Evolutionary conservation across 2,797 vertebrate species (phyloP), one percentile per base, ranked within the genome.

Genomic region (Ispidina lecontei): DNA sequence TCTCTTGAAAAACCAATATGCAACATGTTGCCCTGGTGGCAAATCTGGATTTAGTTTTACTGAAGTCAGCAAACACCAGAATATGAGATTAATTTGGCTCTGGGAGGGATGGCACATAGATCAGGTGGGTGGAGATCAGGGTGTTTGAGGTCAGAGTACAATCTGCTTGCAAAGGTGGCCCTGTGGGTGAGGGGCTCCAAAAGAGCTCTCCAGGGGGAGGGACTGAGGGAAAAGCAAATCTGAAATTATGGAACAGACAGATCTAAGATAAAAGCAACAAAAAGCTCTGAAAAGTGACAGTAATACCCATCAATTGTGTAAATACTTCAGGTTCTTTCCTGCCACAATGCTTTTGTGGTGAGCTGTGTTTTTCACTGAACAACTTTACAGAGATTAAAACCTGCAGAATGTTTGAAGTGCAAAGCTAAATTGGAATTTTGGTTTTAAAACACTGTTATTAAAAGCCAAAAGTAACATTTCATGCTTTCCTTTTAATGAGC

Each of bases 351-450:
- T 6, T 72, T 54, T 9, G 3, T 14, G 4, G 22, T n/a, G 23
- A 80, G 29, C 16, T 22, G 35, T 19, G n/a, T n/a, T n/a, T n/a
- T 29, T 74, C 23, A 25, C 2, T 47, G 37, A 71, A 56, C 26
- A 89, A 15, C n/a, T 56, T 73, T 16, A 41, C 19, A 43, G 10
- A 68, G 21, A 58, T 87, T 71, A 71, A 91, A 87, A 83, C 9
- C 17, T 4, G 8, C 18, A 54, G 59, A 60, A 49, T 1, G 3
- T 25, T 74, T 65, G 26, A 62, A 43, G 25, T 49, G 14, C 12
- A 56, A 67, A 87, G 37, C 49, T 89, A 67, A 89, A 90, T 72
- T 58, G 35, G 23, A 89, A 80, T 77, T 92, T 84, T 77, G 29
- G 3, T 54, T 74, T 88, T 43, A 65, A 88, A 86, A 55, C 29